These are phyloP conservation scores for Watsonalla cultraria DNA, from an alignment of 2,888 invertebrate genomes.

Conservation along the genomic window DNA sequence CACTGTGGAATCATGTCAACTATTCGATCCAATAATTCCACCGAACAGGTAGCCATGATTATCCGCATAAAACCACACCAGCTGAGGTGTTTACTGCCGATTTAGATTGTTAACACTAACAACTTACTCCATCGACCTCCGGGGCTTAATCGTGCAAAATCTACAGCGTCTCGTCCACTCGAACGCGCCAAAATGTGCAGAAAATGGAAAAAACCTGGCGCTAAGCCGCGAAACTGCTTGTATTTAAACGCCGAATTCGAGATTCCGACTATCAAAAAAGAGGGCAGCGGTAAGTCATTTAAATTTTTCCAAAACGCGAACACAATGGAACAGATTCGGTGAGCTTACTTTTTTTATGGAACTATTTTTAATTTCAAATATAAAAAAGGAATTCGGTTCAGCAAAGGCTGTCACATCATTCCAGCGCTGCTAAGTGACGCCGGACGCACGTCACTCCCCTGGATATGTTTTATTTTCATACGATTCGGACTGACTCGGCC, in stretches of 20 bases:
- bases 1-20: conserved; percentile 5
- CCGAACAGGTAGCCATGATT: conserved; percentile 9
- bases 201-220: conserved; percentile 78
- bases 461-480: conserved; percentile 75
- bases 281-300: conserved; percentile 67
- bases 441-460: conserved; percentile 75
- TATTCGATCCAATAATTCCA: conserved; percentile 5
- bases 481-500: conserved; percentile 64
- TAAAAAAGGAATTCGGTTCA: conserved; percentile 73
- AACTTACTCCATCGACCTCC: conserved; percentile 72
- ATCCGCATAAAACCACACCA: conserved; percentile 29
- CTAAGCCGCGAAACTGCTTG: conserved; percentile 76
- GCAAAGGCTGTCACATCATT: conserved; percentile 77
- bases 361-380: conserved; percentile 68
- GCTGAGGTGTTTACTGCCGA: conserved; percentile 42
- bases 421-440: conserved; percentile 78
- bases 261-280: conserved; percentile 68
- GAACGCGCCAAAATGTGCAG: conserved; percentile 68
- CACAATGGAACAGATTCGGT: conserved; percentile 76
- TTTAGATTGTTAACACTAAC: conserved; percentile 69
- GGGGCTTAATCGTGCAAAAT: conserved; percentile 69
- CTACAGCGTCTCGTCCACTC: conserved; percentile 61
- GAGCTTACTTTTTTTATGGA: conserved; percentile 49
- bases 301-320: conserved; percentile 77
- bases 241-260: conserved; percentile 76